Evolutionary conservation across 1,140 invertebrate species (phyloP).

Genomic region (Sycophila sp.): DNA sequence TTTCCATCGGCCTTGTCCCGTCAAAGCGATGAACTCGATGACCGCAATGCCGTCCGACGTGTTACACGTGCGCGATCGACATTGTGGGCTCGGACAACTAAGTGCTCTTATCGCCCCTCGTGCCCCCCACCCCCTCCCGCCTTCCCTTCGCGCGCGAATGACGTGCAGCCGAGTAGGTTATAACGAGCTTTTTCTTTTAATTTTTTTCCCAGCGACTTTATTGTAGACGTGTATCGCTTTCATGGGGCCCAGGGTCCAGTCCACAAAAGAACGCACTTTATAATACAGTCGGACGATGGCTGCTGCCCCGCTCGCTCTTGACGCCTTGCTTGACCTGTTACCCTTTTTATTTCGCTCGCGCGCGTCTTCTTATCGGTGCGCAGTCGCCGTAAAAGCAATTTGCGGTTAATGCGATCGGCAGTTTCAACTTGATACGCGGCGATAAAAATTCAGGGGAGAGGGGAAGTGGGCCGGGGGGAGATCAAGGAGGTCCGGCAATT

Average conservation of each 20-base stretch:
- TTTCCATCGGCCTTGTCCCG: conserved; percentile 45
- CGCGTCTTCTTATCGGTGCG: not conserved
- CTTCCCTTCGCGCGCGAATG: no score
- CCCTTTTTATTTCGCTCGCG: not conserved
- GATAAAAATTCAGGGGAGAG: not conserved
- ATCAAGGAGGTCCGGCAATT: no score
- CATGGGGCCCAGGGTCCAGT: no score
- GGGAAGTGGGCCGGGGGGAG: no score
- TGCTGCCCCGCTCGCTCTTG: not conserved
- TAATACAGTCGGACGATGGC: not conserved
- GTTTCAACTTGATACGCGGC: not conserved
- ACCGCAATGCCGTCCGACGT: conserved; percentile 44
- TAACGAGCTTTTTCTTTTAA: not conserved
- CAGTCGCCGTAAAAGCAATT: not conserved
- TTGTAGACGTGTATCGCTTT: conserved; percentile 4
- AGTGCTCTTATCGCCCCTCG: conserved; percentile 40
- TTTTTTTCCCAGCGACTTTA: not conserved
- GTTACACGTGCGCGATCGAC: conserved; percentile 35
- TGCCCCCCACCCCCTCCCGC: no score
- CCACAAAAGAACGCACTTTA: not conserved
- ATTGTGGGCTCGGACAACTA: conserved; percentile 45
- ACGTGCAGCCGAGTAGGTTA: conserved; percentile 4
- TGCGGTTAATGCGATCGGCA: not conserved
- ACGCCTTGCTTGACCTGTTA: not conserved
- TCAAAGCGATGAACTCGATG: conserved; percentile 47